These are phyloP conservation scores for Garrulus glandarius DNA, from an alignment of 2,797 vertebrate species.

Conservation along the genomic window DNA sequence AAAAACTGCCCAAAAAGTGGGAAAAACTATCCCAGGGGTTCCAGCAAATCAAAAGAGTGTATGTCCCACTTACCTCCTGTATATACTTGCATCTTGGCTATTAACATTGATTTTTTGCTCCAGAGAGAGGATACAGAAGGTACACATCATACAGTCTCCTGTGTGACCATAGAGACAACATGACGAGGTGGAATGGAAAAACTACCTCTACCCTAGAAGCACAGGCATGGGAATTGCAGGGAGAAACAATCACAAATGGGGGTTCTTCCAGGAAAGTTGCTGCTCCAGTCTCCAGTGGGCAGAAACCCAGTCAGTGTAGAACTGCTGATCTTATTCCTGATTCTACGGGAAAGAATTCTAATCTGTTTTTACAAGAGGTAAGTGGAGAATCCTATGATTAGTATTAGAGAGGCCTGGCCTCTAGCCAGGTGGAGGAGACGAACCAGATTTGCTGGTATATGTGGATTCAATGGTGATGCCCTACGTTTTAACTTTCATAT, in stretches of 20 bases:
- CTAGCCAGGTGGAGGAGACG: neutral
- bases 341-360: neutral
- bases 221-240: neutral
- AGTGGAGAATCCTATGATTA: neutral
- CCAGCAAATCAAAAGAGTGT: neutral
- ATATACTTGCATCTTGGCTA: fast-evolving
- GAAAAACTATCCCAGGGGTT: neutral
- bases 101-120: neutral
- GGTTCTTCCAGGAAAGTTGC: neutral
- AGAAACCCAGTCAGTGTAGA: no score
- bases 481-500: no score
- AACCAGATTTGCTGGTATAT: neutral
- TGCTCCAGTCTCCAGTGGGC: neutral
- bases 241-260: neutral
- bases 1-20: neutral
- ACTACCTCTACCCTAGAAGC: neutral
- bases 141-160: neutral
- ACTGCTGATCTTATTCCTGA: neutral
- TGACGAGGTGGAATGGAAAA: neutral
- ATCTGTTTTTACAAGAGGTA: neutral
- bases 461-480: neutral
- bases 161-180: neutral
- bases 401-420: neutral
- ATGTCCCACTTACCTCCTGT: neutral
- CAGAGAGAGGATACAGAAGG: neutral